Evolutionary conservation across 2,888 invertebrate genomes (phyloP).

Genomic region (Aromia moschata): DNA sequence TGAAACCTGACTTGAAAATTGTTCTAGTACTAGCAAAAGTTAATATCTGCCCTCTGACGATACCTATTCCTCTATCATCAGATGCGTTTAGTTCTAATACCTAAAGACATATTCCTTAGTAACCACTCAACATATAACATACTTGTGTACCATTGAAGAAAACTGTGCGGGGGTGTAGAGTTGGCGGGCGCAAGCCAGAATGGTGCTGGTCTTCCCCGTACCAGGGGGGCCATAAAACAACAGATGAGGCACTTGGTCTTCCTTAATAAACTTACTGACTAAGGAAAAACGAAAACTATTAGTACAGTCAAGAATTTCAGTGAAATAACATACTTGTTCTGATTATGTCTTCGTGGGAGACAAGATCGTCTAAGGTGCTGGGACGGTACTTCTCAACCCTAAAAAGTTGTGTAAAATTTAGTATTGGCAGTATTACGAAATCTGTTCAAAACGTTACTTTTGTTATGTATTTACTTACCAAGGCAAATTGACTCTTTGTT

Average conservation of each 20-base stretch:
- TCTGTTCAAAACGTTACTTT: conserved; percentile 9
- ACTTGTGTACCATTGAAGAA: conserved; percentile 84
- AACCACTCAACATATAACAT: no score
- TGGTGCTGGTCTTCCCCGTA: conserved; percentile 98
- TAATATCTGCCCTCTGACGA: conserved; percentile 92
- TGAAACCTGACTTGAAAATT: conserved; percentile 92
- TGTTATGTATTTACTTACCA: conserved; percentile 69
- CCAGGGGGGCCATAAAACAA: conserved; percentile 98
- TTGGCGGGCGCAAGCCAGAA: conserved; percentile 93
- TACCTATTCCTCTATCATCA: conserved; percentile 96
- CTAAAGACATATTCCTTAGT: conserved; percentile 64
- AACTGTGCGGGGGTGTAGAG: conserved; percentile 91
- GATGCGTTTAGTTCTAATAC: conserved; percentile 95
- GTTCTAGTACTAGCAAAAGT: conserved; percentile 97
- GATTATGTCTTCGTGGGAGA: conserved; percentile 97
- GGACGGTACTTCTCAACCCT: conserved; percentile 99
- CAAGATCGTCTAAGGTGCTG: conserved; percentile 86
- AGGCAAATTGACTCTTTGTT: conserved; percentile 65
- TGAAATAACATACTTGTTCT: conserved; percentile 86
- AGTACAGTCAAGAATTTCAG: no score
- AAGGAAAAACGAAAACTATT: no score
- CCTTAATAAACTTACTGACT: conserved; percentile 89
- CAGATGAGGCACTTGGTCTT: conserved; percentile 93
- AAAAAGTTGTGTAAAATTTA: conserved; percentile 43
- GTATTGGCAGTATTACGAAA: no score